These are phyloP conservation scores for Melikaiella ostensackeni DNA, from an alignment of 2,888 invertebrate genomes.

Conservation along the genomic window DNA sequence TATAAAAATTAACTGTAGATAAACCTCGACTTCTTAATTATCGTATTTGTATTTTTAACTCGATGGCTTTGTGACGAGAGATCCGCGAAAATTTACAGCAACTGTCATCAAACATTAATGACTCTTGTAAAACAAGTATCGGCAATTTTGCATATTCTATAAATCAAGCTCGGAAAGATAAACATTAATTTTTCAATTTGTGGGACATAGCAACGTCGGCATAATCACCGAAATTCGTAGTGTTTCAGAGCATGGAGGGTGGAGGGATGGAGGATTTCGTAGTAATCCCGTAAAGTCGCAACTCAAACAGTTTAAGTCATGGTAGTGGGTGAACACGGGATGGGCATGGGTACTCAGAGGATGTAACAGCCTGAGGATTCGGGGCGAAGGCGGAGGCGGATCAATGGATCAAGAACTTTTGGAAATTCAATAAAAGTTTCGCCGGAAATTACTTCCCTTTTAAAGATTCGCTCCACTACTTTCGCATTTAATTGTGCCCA, in stretches of 20 bases:
- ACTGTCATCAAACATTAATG: not conserved
- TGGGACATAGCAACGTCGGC: constrained; percentile 55
- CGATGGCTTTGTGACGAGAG: not conserved
- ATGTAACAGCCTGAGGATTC: constrained; percentile 64
- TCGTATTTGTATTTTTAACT: not conserved
- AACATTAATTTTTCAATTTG: constrained; percentile 43
- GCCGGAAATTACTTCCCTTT: constrained; percentile 40
- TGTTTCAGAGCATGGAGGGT: constrained; percentile 51
- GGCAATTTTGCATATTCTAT: not conserved
- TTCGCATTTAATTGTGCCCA: not conserved
- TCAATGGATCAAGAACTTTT: constrained; percentile 58
- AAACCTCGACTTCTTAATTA: not conserved
- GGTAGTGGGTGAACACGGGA: constrained; percentile 58
- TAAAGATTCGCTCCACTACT: constrained; percentile 27
- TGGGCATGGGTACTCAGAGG: constrained; percentile 59
- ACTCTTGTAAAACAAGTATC: not conserved
- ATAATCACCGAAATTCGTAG: constrained; percentile 62
- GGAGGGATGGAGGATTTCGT: constrained; percentile 62
- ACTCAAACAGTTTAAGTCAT: constrained; percentile 74
- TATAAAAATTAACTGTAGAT: not conserved
- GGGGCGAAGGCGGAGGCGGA: constrained; percentile 56
- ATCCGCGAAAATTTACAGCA: not conserved
- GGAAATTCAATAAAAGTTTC: constrained; percentile 55
- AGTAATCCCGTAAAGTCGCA: constrained; percentile 73
- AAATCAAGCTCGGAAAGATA: not conserved